These are phyloP conservation scores for Tokudaia muenninki DNA, from an alignment of 2,797 vertebrate species.

Conservation along the genomic window DNA sequence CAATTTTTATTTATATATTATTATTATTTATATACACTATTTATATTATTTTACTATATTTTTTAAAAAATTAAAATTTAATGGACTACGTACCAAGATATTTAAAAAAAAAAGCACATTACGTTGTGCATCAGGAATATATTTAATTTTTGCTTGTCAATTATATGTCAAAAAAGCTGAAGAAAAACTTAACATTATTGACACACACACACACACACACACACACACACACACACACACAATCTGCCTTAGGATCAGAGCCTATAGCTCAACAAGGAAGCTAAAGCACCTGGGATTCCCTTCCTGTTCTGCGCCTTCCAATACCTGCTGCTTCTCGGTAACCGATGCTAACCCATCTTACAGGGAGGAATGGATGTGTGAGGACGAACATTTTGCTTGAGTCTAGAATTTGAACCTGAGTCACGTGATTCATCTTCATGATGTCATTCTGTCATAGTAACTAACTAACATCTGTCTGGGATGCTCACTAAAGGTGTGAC, in stretches of 20 bases:
- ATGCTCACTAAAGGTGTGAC: not conserved
- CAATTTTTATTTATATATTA: not conserved
- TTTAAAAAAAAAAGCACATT: not conserved
- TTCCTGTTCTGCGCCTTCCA: not conserved
- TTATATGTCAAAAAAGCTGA: not conserved
- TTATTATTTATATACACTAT: too few species aligned
- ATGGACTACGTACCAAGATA: not conserved
- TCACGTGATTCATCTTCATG: not conserved
- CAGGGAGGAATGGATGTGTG: not conserved
- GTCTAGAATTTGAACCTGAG: not conserved
- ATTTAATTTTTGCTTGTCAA: not conserved
- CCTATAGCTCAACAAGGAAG: not conserved
- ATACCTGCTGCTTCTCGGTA: not conserved
- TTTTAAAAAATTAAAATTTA: not conserved
- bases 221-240: not conserved
- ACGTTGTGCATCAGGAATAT: not conserved
- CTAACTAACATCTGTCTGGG: not conserved
- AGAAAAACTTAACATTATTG: not conserved
- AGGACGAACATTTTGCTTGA: not conserved
- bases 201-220: too few species aligned
- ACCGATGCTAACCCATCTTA: not conserved
- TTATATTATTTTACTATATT: not conserved
- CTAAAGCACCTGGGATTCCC: not conserved
- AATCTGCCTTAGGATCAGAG: not conserved
- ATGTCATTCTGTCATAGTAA: not conserved